Conservation (phyloP, 2,888 invertebrate species). For the Sinopyrophorus schimmeli region DNA sequence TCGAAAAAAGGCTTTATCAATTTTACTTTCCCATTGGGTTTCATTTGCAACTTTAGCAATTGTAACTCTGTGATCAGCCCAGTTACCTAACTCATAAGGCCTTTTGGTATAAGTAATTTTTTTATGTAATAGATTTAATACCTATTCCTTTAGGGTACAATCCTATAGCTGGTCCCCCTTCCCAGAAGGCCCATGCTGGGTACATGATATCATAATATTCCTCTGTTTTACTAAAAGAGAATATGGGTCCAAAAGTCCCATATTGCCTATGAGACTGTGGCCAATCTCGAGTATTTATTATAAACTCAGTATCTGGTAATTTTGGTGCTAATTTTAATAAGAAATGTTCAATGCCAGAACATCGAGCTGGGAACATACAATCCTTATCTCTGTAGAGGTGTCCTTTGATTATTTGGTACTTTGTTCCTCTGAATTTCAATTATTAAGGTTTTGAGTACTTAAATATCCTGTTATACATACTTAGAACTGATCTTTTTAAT, state of each 20-base stretch:
- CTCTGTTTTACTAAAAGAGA: conserved; percentile 92
- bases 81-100: conserved; percentile 67
- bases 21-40: conserved; percentile 79
- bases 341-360: conserved; percentile 90
- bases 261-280: conserved; percentile 76
- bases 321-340: conserved; percentile 68
- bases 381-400: conserved; percentile 78
- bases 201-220: conserved; percentile 91
- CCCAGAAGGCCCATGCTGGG: conserved; percentile 98
- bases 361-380: conserved; percentile 92
- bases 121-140: conserved; percentile 32
- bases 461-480: conserved; percentile 39
- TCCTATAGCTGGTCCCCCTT: conserved; percentile 95
- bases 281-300: conserved; percentile 91
- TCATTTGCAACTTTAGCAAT: conserved; percentile 63
- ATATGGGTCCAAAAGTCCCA: conserved; percentile 74
- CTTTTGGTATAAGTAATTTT: too few species aligned
- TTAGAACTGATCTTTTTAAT: conserved; percentile 62
- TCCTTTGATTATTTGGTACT: conserved; percentile 82
- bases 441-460: neutral
- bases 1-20: conserved; percentile 78
- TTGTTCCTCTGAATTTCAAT: conserved; percentile 64
- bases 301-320: conserved; percentile 81
- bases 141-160: conserved; percentile 87
- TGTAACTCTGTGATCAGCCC: conserved; percentile 77